Evolutionary conservation across 2,797 vertebrate species (phyloP).

Genomic region (Geotrypetes seraphini): DNA sequence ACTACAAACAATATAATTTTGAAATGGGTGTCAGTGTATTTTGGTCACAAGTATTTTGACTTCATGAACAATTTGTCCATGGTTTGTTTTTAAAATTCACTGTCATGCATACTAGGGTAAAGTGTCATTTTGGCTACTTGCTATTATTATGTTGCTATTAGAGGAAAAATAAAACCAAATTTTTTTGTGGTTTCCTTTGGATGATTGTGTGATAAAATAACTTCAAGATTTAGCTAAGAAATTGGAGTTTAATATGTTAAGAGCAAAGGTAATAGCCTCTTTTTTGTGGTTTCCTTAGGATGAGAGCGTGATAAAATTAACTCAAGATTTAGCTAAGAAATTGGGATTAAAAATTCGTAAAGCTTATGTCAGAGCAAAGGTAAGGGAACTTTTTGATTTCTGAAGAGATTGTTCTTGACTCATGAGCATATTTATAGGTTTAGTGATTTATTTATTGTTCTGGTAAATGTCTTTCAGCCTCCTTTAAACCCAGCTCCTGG

Average conservation of each 20-base stretch:
- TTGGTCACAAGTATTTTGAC: not conserved
- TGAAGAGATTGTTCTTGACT: no score
- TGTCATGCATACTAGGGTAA: not conserved
- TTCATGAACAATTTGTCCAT: not conserved
- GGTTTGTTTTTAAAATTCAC: not conserved
- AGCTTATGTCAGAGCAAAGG: conserved; percentile 89
- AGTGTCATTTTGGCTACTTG: not conserved
- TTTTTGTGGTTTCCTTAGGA: conserved; percentile 55
- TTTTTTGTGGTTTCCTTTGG: not conserved
- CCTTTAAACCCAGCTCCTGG: conserved; percentile 67
- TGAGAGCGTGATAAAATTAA: conserved; percentile 84
- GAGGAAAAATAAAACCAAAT: not conserved
- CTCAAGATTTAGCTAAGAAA: conserved; percentile 87
- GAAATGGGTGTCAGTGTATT: not conserved
- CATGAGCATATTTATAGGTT: no score
- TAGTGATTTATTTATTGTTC: no score
- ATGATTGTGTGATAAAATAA: no score
- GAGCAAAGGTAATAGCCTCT: not conserved
- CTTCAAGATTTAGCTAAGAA: no score
- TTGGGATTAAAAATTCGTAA: conserved; percentile 95
- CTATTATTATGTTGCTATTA: not conserved
- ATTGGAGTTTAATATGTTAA: not conserved
- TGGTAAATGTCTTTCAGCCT: conserved; percentile 65
- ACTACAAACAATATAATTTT: not conserved
- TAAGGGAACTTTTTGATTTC: conserved; percentile 33